Evolutionary conservation across 2,113 vertebrate genomes (phyloP), one percentile per base, ranked within the genome.

Genomic region (Neolamprologus toae): DNA sequence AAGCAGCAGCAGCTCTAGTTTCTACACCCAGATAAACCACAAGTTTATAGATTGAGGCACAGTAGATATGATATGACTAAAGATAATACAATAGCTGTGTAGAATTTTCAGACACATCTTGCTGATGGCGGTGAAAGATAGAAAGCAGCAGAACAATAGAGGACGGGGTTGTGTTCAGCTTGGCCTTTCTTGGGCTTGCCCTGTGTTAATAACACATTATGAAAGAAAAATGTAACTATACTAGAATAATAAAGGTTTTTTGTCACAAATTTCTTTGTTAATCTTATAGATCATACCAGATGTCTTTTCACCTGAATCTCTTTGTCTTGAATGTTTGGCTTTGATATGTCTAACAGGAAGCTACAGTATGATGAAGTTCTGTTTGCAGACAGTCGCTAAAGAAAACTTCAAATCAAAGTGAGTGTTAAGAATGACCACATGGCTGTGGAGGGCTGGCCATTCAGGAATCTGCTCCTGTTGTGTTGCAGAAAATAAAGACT

Each of bases 401-500:
- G 76, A 68, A 86, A 86, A 82, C 47, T 54, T 87, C 37, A 86
- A 84, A 63, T 49, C 45, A 28, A 49, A 78, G 81, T 81, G 40
- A 81, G 37, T 66, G 68, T 88, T 76, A 55, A 80, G 80, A 86
- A 89, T 80, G 86, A 82, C 82, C 40, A 31, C 17, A 45, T 84
- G 84, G n/a, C 84, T 49, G 81, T 54, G 35, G 86, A 79, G 55
- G 76, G 61, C 59, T 33, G 63, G 28, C 8, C 10, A 80, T 85
- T 93, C 73, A 81, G 55, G 61, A 87, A 81, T 80, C 61, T 23
- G 54, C 80, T 90, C 81, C 87, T 82, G 80, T 92, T 89, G 91
- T 90, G 49, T 84, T 61, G 49, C 49, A 63, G 33, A 59, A 73
- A 80, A 93, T 86, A 87, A 93, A 90, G 87, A 88, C 83, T 88